Evolutionary conservation across 2,113 vertebrate genomes (phyloP), one percentile per base, ranked within the genome.

Genomic region (Festucalex cinctus): DNA sequence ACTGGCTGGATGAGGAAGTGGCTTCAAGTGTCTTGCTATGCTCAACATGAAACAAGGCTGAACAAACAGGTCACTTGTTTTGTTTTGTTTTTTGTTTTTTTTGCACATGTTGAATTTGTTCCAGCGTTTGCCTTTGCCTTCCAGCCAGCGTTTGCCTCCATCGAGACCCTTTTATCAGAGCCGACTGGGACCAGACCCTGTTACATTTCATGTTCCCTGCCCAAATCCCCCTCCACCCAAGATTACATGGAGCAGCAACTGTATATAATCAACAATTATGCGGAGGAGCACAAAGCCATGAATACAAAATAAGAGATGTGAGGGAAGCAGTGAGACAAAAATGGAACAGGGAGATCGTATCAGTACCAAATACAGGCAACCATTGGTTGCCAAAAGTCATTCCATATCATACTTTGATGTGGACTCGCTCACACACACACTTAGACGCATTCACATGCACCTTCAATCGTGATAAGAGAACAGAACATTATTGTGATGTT

Each of bases 311-410:
- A 65, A 70, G 78, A 73, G 74, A 72, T 67, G 73, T 71, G 70
- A 77, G 54, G 58, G 76, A 75, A 77, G 67, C 65, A 57, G 69
- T 64, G 76, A 80, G 77, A 81, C 81, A 62, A 77, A n/a, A 84
- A 82, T 81, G 71, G 80, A 88, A 83, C 79, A 74, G 78, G 79
- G 75, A 0, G 46, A 81, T 76, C 65, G 70, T 75, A 75, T 88
- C 83, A 84, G 86, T 88, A 91, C 87, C 87, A 86, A 91, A 85
- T 35, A 66, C 59, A 68, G 83, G 86, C 87, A 88, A 88, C 78
- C 74, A 84, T 83, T 73, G 73, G 76, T 83, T 84, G 79, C 78
- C 77, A 64, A 63, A 84, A 88, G 83, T 88, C 86, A 83, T 88
- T 83, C 80, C 88, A 80, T 85, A 77, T 88, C 87, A 88, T 85